These are phyloP conservation scores for Channa maculata DNA, from an alignment of 2,113 vertebrate species.

Conservation along the genomic window DNA sequence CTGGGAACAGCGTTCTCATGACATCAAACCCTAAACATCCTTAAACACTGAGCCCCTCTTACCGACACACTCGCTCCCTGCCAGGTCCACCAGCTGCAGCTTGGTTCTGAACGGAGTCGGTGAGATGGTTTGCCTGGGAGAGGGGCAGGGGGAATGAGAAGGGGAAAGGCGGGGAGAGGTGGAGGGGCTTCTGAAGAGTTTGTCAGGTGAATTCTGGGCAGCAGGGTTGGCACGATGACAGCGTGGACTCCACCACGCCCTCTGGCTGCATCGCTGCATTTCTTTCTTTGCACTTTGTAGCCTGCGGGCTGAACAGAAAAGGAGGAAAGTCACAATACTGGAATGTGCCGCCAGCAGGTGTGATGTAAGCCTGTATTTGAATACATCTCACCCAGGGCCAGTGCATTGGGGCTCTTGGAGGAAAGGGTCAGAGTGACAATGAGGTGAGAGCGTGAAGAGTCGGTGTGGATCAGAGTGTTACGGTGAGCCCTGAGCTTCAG, in stretches of 20 bases:
- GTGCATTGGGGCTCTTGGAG: constrained; percentile 65
- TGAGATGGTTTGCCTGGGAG: constrained; percentile 67
- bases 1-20: neutral
- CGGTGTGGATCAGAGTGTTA: constrained; percentile 85
- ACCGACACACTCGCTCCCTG: constrained; percentile 88
- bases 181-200: constrained; percentile 55
- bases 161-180: constrained; percentile 70
- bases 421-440: constrained; percentile 84
- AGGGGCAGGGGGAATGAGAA: constrained; percentile 67
- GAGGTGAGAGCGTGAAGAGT: constrained; percentile 90
- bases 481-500: constrained; percentile 80
- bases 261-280: constrained; percentile 58
- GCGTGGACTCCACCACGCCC: constrained; percentile 79
- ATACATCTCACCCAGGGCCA: constrained; percentile 76
- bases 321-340: neutral
- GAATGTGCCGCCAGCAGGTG: neutral
- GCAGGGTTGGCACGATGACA: constrained; percentile 71
- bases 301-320: constrained; percentile 57
- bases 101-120: constrained; percentile 74
- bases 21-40: neutral
- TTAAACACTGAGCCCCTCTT: constrained; percentile 22
- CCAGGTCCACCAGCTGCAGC: constrained; percentile 90
- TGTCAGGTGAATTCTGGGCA: constrained; percentile 36
- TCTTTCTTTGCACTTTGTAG: constrained; percentile 73
- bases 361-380: neutral